A percentile compares a stretch with the other conserved stretches of the same genome.
Conservation (phyloP, 2,113 vertebrate species). For the Peromyscus leucopus region DNA sequence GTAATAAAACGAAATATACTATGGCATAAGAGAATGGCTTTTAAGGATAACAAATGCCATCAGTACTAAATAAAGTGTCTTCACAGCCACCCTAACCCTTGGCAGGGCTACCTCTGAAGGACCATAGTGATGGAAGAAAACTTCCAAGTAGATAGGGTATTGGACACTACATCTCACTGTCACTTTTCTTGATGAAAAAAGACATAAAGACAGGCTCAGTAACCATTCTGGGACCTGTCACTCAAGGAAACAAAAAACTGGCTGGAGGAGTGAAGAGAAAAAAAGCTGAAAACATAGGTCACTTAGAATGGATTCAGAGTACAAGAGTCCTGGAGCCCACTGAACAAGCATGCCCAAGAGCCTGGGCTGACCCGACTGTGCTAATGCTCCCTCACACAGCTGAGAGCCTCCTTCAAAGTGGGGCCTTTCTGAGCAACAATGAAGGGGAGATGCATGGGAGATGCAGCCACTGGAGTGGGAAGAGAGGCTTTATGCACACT, state of each 20-base stretch:
- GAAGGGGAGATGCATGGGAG: neutral
- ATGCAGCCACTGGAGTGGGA: neutral
- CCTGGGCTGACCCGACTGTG: neutral
- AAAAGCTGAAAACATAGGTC: neutral
- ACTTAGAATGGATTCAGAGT: neutral
- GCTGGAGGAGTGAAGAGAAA: neutral
- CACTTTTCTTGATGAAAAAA: neutral
- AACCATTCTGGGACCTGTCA: neutral
- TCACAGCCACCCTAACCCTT: neutral
- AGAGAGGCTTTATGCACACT: neutral
- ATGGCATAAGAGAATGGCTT: neutral
- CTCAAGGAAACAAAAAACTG: neutral
- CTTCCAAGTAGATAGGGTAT: neutral
- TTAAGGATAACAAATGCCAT: neutral
- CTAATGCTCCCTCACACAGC: accelerated
- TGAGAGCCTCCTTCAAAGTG: neutral
- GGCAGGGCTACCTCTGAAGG: neutral
- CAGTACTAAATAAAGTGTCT: neutral
- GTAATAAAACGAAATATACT: neutral
- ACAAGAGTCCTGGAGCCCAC: neutral
- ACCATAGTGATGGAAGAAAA: neutral
- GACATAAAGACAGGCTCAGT: neutral
- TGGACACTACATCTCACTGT: neutral
- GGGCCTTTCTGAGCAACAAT: neutral
- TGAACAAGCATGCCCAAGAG: neutral